Conservation (phyloP, 30 jellyfish, hydroid and myxozoan species). For the Catostylus mosaicus region DNA sequence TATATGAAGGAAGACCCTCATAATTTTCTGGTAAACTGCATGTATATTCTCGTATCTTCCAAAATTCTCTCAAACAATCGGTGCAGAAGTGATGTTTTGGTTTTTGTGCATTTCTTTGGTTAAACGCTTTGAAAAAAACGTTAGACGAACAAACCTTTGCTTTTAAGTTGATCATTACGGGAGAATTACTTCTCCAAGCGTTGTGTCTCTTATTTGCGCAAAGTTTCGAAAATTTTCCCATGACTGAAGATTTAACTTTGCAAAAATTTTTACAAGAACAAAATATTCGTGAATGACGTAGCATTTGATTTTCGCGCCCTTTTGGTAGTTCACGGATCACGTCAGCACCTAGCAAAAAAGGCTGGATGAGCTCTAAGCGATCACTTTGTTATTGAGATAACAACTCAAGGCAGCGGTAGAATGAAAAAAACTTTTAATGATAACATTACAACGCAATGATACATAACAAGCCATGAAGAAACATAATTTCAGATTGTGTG, state of each 20-base stretch:
- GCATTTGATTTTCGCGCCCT: neutral
- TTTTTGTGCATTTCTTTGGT: neutral
- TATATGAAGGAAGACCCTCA: conserved; percentile 3
- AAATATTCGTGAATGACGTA: no score
- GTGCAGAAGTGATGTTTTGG: neutral
- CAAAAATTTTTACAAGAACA: neutral
- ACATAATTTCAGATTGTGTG: neutral
- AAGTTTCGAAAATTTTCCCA: conserved; percentile 10
- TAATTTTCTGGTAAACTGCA: conserved; percentile 1
- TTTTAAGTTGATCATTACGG: neutral
- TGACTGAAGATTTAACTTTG: neutral
- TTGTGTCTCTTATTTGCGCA: conserved; percentile 5
- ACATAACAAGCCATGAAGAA: no score
- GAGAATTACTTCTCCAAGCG: conserved; percentile 7
- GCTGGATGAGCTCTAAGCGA: neutral
- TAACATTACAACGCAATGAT: no score
- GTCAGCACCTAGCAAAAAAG: neutral
- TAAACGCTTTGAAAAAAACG: conserved; percentile 12
- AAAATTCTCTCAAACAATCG: conserved; percentile 8
- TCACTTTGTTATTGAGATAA: neutral
- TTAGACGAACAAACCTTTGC: conserved; percentile 3
- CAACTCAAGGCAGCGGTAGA: neutral
- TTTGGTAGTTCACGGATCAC: neutral
- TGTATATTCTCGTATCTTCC: conserved; percentile 9
- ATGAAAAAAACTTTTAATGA: neutral